Evolutionary conservation across 2,888 invertebrate species (phyloP), one percentile per base, ranked within the genome.

Genomic region (Nasonovia ribisnigri): DNA sequence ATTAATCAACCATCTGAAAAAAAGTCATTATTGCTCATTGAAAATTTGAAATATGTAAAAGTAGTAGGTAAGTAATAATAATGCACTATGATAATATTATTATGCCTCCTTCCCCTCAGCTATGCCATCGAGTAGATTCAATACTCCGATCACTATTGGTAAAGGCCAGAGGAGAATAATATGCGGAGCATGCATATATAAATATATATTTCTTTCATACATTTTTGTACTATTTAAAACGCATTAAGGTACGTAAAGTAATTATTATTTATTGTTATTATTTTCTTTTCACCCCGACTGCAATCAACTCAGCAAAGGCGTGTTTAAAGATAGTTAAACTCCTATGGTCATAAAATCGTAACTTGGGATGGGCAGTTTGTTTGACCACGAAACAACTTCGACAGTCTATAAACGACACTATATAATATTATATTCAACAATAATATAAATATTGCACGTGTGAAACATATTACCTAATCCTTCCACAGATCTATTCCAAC

Each of bases 181-280:
- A 13, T 36, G 6, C 8, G 77, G 20, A 36, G 20, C 77, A 77
- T 77, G 77, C 36, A 36, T 77, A 36, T 36, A 77, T 36, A 77
- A 36, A 67, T 77, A 67, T 36, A 20, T 77, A 67, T 6, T 77
- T 77, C 57, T 36, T 77, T 42, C 36, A 77, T 77, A 77, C 36
- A 77, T 77, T 77, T 77, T 77, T 77, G 77, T 77, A 77, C 77
- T 77, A 77, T 77, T 77, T 77, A 77, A 42, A 77, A 77, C 77
- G 77, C 77, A 36, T 36, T 77, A 20, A 77, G 77, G 77, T 77
- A 77, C 77, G 36, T 36, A 36, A 67, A 20, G 77, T 77, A 16
- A n/a, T 77, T 8, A 57, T 57, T 26, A 26, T 77, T 42, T n/a
- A n/a, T 60, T 67, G 11, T 36, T 36, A 36, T 77, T 67, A 67